A percentile compares a stretch with the other conserved stretches of the same genome.
Conservation (phyloP, 2,113 vertebrate genomes). For the human region GRCh38 chr2:154155001-154155500, state of each 20-base stretch:
- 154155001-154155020: not conserved
- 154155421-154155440: not conserved
- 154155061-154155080: not conserved
- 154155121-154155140: not conserved
- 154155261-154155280: not conserved
- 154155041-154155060: not conserved
- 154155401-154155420: not conserved
- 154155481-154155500: conserved; percentile 43
- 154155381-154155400: not conserved
- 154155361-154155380: not conserved
- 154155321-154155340: not conserved
- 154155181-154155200: conserved; percentile 1
- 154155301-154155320: not conserved
- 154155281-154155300: not conserved
- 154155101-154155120: not conserved
- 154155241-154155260: not conserved
- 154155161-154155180: conserved; percentile 21
- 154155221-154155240: not conserved
- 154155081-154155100: not conserved
- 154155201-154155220: not conserved
- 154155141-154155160: conserved; percentile 21
- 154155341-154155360: not conserved
- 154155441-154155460: not conserved
- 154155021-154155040: not conserved
- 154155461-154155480: not conserved